Percentiles rank a stretch among this genome's conserved stretches.
Conservation (phyloP, 2,113 vertebrate genomes). For the Gnathonemus longibarbis region DNA sequence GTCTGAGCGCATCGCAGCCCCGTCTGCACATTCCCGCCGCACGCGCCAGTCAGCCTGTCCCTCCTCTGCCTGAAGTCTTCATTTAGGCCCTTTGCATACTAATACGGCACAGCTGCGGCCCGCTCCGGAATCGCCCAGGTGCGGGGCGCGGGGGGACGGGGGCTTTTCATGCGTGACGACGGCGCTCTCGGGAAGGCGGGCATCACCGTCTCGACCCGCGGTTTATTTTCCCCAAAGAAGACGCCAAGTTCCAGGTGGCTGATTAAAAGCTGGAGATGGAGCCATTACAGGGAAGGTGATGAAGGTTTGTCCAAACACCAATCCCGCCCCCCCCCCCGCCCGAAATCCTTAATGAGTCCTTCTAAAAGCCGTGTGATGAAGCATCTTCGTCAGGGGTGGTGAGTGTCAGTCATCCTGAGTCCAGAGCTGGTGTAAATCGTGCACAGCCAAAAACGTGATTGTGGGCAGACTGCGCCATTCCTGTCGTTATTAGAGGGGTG, state of each 20-base stretch:
- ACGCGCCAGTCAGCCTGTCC: slow-evolving; percentile 14
- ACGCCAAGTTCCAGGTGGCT: neutral
- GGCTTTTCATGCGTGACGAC: neutral
- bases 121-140: neutral
- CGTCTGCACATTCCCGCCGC: slow-evolving; percentile 27
- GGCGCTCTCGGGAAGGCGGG: neutral
- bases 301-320: neutral
- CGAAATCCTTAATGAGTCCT: neutral
- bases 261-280: neutral
- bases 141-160: neutral
- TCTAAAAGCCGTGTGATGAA: neutral
- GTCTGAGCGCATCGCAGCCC: neutral
- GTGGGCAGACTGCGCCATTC: neutral
- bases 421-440: neutral
- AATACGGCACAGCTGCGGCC: neutral
- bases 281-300: neutral
- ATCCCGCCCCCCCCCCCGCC: neutral
- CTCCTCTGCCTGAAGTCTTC: slow-evolving; percentile 10
- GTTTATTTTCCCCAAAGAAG: neutral
- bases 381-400: neutral
- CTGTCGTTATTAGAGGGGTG: neutral
- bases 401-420: neutral
- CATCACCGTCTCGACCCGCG: neutral
- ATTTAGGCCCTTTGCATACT: neutral
- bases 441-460: neutral